A percentile compares a stretch with the other conserved stretches of the same genome.
Conservation (phyloP, 2,797 vertebrate genomes). For the Anableps anableps region DNA sequence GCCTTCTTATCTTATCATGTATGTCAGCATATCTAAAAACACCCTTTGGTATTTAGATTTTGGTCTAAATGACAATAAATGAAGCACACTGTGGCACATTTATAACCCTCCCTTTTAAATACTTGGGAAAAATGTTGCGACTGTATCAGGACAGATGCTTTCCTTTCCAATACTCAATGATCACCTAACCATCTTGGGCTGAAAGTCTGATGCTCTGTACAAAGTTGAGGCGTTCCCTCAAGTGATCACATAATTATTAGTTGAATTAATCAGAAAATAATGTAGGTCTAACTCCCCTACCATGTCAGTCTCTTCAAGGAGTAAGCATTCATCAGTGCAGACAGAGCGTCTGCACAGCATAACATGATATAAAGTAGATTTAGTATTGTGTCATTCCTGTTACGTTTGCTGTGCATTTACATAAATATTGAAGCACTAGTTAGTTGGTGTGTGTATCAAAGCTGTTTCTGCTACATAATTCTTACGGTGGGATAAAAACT, state of each 20-base stretch:
- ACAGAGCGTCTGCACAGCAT: neutral
- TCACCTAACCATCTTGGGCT: no score
- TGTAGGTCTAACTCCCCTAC: neutral
- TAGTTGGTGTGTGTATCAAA: neutral
- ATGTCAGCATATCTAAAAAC: no score
- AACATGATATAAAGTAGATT: neutral
- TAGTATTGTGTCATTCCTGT: neutral
- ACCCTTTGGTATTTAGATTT: no score
- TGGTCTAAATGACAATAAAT: no score
- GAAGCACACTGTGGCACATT: neutral
- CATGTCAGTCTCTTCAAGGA: neutral
- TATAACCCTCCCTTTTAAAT: neutral
- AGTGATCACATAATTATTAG: neutral
- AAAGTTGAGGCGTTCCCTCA: neutral
- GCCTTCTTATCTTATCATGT: no score
- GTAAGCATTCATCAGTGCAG: neutral
- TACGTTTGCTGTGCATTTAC: neutral
- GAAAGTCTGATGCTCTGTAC: neutral
- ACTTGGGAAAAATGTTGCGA: no score
- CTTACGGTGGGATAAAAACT: neutral
- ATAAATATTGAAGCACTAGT: neutral
- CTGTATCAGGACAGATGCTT: no score
- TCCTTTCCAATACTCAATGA: no score
- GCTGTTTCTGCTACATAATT: neutral
- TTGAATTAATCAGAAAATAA: neutral